These are phyloP conservation scores for Aurelia aurita complex sp. Pacific DNA, from an alignment of 30 jellyfish, hydroid and myxozoan species.

Conservation along the genomic window DNA sequence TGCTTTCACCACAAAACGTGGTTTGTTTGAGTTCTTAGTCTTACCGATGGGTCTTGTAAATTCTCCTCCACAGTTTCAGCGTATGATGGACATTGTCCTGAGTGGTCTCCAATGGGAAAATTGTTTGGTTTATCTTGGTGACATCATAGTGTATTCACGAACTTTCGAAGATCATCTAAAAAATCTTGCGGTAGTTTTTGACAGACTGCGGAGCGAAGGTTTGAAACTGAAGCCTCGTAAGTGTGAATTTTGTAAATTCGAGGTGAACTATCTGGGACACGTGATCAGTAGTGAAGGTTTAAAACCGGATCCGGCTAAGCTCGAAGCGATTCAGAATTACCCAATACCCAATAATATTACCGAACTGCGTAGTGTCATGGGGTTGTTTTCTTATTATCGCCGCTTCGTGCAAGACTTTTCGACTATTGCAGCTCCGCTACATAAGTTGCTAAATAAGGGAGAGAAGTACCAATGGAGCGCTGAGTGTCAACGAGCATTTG, in stretches of 20 bases:
- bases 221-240: conserved; percentile 3
- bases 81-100: conserved; percentile 1
- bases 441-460: too few relatives aligned
- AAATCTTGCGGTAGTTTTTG: conserved; percentile 9
- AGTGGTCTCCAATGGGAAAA: conserved; percentile 4
- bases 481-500: too few relatives aligned
- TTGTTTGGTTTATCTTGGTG: conserved; percentile 26
- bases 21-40: conserved; percentile 25
- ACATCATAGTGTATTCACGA: conserved; percentile 10
- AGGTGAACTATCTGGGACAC: conserved; percentile 34
- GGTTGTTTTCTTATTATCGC: too few relatives aligned
- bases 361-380: too few relatives aligned
- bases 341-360: too few relatives aligned
- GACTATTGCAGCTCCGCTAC: too few relatives aligned
- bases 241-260: conserved; percentile 6
- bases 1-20: neutral
- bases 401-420: too few relatives aligned
- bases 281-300: conserved; percentile 7
- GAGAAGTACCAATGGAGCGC: too few relatives aligned
- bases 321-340: too few relatives aligned
- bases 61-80: conserved; percentile 30
- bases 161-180: neutral
- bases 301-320: too few relatives aligned
- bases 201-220: conserved; percentile 13
- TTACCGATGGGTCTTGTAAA: conserved; percentile 30